Base-by-base conservation (phyloP, 2,888 invertebrate genomes). In the Sesamia inferens region DNA sequence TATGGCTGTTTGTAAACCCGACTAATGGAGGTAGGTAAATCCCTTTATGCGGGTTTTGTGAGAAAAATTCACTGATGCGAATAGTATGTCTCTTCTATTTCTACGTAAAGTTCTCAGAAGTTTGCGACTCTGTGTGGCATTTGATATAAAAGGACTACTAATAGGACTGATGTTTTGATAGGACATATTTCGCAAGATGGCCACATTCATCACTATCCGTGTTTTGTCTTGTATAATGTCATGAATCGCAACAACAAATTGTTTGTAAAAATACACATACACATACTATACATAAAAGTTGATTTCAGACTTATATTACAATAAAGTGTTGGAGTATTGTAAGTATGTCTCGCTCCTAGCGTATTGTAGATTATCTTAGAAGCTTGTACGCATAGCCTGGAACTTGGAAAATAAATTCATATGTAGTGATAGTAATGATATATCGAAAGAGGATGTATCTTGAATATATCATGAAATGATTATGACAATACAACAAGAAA, bases 31-130 rank as follows among this genome's bases (percentile, higher is more conserved):
- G 48, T 48, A 48, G 48, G 51, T 31, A 63, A 16, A 31, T 44
- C 31, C 57, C 62, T 63, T 54, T 54, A 77, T 16, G 51, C 31
- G 16, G n/a, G 58, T 59, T 59, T 77, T 7, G 31, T 68, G 51
- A 22, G 31, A 14, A 74, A 67, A 47, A 68, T 2, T 31, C 19
- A 8, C n/a, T 10, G 39, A 39, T 14, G 2, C n/a, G 19, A 62
- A 61, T 70, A n/a, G 24, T 39, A 39, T 59, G 24, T 54, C 68
- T 24, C 22, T n/a, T n/a, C 31, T 54, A 47, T 22, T 48, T 51
- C 44, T 68, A 58, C 13, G 58, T 47, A 16, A 51, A 11, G 47
- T 72, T 5, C 3, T 39, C 14, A 47, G 16, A 8, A 11, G 22
- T 11, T 51, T 51, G 58, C 16, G 31, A 22, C 6, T 13, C 10